Percentiles rank a stretch among this genome's conserved stretches.
Conservation (phyloP, 2,888 invertebrate genomes). For the Matsumyia berberina region DNA sequence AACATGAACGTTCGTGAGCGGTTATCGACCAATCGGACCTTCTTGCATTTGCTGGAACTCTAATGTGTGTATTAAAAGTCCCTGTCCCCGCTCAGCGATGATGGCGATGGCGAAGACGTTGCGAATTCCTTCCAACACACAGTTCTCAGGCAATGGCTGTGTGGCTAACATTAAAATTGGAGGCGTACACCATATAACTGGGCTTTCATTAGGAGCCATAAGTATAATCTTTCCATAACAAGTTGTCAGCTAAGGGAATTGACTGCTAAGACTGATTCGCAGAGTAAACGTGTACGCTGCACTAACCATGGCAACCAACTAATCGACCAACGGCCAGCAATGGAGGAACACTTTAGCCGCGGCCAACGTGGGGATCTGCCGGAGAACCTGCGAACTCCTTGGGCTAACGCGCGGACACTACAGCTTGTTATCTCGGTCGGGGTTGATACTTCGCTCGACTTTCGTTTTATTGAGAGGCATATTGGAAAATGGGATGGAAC, state of each 20-base stretch:
- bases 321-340: constrained; percentile 36
- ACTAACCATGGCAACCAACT: constrained; percentile 21
- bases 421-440: constrained; percentile 61
- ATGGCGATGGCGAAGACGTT: constrained; percentile 37
- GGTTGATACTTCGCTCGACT: constrained; percentile 67
- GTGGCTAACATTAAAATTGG: constrained; percentile 72
- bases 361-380: constrained; percentile 10
- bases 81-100: constrained; percentile 1
- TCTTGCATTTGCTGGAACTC: constrained; percentile 44
- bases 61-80: constrained; percentile 66
- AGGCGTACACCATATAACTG: constrained; percentile 79
- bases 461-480: constrained; percentile 70
- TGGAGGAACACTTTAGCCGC: constrained; percentile 49
- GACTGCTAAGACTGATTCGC: constrained; percentile 54
- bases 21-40: constrained; percentile 62
- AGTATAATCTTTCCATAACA: constrained; percentile 70
- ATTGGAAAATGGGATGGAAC: constrained; percentile 79
- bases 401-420: constrained; percentile 53
- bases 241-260: constrained; percentile 64
- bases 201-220: constrained; percentile 77
- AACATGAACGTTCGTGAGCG: constrained; percentile 47
- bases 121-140: constrained; percentile 38
- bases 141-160: constrained; percentile 37
- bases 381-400: constrained; percentile 59
- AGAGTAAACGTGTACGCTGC: constrained; percentile 50